Conservation (phyloP, 1,140 invertebrate genomes). For the Lordiphosa mommai region DNA sequence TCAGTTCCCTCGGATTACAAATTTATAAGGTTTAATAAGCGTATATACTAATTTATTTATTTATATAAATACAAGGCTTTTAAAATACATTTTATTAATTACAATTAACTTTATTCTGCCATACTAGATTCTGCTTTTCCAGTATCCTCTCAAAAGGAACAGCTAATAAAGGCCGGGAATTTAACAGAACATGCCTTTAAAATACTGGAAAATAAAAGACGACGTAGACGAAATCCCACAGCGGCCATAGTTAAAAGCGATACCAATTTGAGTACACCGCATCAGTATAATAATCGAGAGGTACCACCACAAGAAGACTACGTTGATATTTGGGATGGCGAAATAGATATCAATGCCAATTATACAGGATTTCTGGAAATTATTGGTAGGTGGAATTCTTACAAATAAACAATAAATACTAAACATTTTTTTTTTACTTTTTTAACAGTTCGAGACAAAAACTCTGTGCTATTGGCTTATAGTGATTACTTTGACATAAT, state of each 20-base stretch:
- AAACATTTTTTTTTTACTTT: background rate
- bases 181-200: conserved; percentile 65
- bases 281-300: conserved; percentile 8
- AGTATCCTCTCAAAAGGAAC: conserved; percentile 36
- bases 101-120: too few relatives aligned
- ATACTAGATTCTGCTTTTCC: conserved; percentile 27
- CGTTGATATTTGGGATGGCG: conserved; percentile 83
- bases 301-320: conserved; percentile 10
- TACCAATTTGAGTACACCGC: conserved; percentile 16
- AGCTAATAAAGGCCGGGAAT: conserved; percentile 54
- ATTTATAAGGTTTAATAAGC: too few relatives aligned
- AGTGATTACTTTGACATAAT: conserved; percentile 83
- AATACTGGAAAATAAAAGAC: conserved; percentile 59
- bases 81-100: too few relatives aligned
- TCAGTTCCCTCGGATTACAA: too few relatives aligned
- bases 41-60: too few relatives aligned
- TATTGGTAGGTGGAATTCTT: conserved; percentile 81
- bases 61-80: too few relatives aligned
- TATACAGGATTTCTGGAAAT: conserved; percentile 92
- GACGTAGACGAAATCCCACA: conserved; percentile 50
- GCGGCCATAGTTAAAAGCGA: conserved; percentile 24
- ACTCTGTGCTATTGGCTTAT: conserved; percentile 80
- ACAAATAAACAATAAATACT: background rate
- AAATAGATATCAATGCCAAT: conserved; percentile 86
- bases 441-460: conserved; percentile 60